Conservation (phyloP, 2,888 invertebrate genomes). For the Holacanthella duospinosa region DNA sequence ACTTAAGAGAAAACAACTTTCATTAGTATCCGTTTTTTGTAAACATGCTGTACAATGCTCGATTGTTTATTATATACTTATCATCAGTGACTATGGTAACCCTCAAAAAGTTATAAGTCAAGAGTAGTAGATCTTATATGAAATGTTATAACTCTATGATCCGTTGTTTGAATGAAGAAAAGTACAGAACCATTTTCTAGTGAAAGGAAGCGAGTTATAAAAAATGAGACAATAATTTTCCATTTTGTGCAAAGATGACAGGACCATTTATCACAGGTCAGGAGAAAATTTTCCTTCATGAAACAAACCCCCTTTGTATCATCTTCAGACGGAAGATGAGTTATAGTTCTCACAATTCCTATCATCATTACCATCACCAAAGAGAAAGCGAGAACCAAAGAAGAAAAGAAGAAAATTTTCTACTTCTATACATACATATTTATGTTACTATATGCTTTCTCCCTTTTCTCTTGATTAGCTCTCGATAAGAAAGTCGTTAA, state of each 20-base stretch:
- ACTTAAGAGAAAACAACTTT: too few relatives aligned
- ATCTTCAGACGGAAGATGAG: background rate
- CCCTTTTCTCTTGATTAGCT: slow-evolving; percentile 18
- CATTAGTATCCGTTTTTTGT: too few relatives aligned
- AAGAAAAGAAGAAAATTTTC: too few relatives aligned
- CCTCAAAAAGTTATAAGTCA: too few relatives aligned
- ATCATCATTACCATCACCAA: background rate
- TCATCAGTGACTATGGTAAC: too few relatives aligned
- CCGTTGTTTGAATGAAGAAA: background rate
- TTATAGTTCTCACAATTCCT: too few relatives aligned
- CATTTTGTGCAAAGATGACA: slow-evolving; percentile 18
- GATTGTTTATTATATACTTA: too few relatives aligned
- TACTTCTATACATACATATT: too few relatives aligned
- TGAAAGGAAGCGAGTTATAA: background rate
- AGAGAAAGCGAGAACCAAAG: background rate
- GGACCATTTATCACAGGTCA: slow-evolving; percentile 16
- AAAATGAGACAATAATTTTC: slow-evolving; percentile 21
- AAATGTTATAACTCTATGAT: too few relatives aligned
- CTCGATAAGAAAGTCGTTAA: slow-evolving; percentile 25
- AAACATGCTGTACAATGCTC: too few relatives aligned
- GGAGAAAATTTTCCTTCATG: background rate
- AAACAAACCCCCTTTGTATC: background rate
- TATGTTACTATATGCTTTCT: background rate
- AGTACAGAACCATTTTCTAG: background rate
- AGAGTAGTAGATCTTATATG: too few relatives aligned